A percentile compares a stretch with the other conserved stretches of the same genome.
phyloP scores from a whole-genome alignment of 2,113 vertebrate genomes.

The Balaenoptera acutorostrata region DNA sequence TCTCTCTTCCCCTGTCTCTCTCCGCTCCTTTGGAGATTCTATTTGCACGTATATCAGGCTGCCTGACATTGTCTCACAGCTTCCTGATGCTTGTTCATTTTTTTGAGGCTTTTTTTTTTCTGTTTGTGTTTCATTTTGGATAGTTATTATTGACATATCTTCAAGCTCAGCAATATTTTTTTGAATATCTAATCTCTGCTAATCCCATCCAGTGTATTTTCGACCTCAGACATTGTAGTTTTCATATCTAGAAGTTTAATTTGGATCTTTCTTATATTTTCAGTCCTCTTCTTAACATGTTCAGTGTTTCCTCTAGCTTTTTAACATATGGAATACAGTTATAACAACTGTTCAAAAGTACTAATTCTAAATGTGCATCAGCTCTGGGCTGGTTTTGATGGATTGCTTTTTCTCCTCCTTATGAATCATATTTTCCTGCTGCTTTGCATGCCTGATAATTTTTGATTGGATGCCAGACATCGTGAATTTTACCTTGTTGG shows the following conservation, averaged over 20 bases:
- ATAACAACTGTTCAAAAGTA: too few relatives aligned
- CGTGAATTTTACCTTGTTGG: neutral
- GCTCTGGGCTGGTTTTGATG: neutral
- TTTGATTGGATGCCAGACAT: neutral
- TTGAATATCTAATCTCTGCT: neutral
- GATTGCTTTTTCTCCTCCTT: neutral
- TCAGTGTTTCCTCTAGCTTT: neutral
- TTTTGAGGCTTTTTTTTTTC: neutral
- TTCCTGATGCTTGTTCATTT: neutral
- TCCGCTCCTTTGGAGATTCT: neutral
- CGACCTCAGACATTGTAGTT: neutral
- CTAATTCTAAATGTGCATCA: neutral
- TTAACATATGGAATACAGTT: neutral
- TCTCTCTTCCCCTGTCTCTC: neutral
- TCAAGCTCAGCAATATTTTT: neutral
- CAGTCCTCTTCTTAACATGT: neutral
- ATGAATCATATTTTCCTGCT: neutral
- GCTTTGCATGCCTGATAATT: neutral
- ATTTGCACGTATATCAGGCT: fast-evolving
- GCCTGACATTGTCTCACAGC: neutral
- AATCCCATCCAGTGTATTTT: neutral
- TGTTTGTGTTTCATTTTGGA: neutral
- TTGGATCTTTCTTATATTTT: neutral
- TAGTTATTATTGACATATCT: neutral
- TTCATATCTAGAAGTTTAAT: neutral